phyloP scores from a whole-genome alignment of 2,797 vertebrate species.

The Lagorchestes hirsutus region DNA sequence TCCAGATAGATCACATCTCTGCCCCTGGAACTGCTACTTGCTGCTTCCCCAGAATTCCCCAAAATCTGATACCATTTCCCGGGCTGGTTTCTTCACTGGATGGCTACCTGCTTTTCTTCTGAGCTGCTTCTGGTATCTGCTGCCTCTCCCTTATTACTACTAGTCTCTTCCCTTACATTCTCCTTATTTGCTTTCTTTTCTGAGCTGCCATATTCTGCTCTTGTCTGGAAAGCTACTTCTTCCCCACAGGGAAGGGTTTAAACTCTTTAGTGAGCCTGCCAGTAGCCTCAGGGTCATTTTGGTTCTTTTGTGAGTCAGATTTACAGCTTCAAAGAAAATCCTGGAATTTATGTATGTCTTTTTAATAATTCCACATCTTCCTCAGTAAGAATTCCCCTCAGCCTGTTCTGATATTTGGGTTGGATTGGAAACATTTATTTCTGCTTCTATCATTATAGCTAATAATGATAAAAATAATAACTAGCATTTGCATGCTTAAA shows the following conservation, averaged over 20 bases:
- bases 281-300: not conserved
- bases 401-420: not conserved
- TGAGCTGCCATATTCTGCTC: not conserved
- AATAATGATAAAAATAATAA: not conserved
- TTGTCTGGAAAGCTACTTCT: not conserved
- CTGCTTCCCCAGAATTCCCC: not conserved
- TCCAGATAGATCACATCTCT: not conserved
- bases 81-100: not conserved
- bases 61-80: not conserved
- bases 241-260: not conserved
- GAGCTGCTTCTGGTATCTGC: not conserved
- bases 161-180: not conserved
- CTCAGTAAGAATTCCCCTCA: not conserved
- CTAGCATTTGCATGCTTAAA: not conserved
- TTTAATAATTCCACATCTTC: not conserved
- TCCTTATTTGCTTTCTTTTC: not conserved
- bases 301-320: not conserved
- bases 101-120: not conserved
- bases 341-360: not conserved
- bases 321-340: not conserved
- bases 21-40: not conserved
- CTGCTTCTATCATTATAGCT: not conserved
- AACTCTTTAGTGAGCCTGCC: not conserved
- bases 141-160: not conserved
- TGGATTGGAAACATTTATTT: not conserved